These are phyloP conservation scores for Fistularia commersonii DNA, from an alignment of 2,797 vertebrate species.

Conservation along the genomic window DNA sequence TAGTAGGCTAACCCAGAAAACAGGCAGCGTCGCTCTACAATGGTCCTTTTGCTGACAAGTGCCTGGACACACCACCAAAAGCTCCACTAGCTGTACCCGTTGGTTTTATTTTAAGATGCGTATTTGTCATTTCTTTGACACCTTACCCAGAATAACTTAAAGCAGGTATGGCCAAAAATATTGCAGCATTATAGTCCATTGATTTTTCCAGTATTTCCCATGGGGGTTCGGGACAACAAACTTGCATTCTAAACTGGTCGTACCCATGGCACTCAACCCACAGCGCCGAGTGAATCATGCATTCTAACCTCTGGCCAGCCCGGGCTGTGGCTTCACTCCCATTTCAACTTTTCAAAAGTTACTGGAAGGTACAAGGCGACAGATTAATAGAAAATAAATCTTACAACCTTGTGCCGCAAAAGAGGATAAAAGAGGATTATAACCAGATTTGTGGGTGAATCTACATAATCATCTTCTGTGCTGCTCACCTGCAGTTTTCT, in stretches of 20 bases:
- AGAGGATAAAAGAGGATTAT: constrained; percentile 69
- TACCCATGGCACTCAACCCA: too few relatives aligned
- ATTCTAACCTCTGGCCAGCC: constrained; percentile 11
- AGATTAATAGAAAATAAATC: constrained; percentile 68
- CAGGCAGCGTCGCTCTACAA: constrained; percentile 50
- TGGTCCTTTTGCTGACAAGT: constrained; percentile 36
- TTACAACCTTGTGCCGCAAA: constrained; percentile 52
- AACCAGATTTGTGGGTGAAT: constrained; percentile 67
- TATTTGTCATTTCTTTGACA: constrained; percentile 33
- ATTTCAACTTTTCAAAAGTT: constrained; percentile 44
- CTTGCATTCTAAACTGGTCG: too few relatives aligned
- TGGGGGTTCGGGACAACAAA: too few relatives aligned
- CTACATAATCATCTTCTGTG: constrained; percentile 65
- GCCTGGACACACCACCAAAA: constrained; percentile 37
- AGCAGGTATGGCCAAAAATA: constrained; percentile 11
- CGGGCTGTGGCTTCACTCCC: constrained; percentile 20
- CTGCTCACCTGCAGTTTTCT: constrained; percentile 53
- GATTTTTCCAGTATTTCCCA: too few relatives aligned
- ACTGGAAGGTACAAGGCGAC: constrained; percentile 54
- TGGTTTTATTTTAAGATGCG: constrained; percentile 51
- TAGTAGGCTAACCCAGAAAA: constrained; percentile 69
- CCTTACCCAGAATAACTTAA: constrained; percentile 11
- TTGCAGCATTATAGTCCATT: too few relatives aligned
- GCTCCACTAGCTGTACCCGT: constrained; percentile 32
- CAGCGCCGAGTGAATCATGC: too few relatives aligned